Conservation (phyloP, 2,888 invertebrate species). For the Dugesia japonica region DNA sequence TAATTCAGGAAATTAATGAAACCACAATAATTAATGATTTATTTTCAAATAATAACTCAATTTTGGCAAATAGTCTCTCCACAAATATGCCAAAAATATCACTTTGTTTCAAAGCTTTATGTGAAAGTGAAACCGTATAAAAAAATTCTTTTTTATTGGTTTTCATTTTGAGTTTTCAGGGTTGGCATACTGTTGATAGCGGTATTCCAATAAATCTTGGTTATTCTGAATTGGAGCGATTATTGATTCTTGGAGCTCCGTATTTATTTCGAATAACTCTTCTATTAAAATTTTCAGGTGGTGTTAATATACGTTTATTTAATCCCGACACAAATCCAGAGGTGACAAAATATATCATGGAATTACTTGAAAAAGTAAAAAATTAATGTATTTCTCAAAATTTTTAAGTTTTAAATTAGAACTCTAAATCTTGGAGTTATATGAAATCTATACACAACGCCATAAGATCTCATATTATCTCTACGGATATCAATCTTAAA, state of each 20-base stretch:
- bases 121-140: slow-evolving; percentile 3
- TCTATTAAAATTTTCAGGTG: background rate
- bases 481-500: background rate
- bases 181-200: background rate
- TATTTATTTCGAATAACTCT: background rate
- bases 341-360: background rate
- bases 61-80: background rate
- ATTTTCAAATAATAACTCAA: too few relatives aligned
- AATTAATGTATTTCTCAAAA: too few relatives aligned
- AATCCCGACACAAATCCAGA: background rate
- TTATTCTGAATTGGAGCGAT: background rate
- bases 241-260: background rate
- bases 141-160: background rate
- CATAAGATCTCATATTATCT: slow-evolving; percentile 23
- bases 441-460: slow-evolving; percentile 23
- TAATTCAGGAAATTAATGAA: too few relatives aligned
- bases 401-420: background rate
- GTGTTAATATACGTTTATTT: background rate
- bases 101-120: background rate
- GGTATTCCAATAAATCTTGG: background rate
- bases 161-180: background rate
- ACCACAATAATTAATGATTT: too few relatives aligned
- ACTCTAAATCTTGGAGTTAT: slow-evolving; percentile 20
- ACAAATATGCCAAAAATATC: background rate
- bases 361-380: background rate